These are phyloP conservation scores for Nerophis lumbriciformis DNA, from an alignment of 2,113 vertebrate species.

Conservation along the genomic window DNA sequence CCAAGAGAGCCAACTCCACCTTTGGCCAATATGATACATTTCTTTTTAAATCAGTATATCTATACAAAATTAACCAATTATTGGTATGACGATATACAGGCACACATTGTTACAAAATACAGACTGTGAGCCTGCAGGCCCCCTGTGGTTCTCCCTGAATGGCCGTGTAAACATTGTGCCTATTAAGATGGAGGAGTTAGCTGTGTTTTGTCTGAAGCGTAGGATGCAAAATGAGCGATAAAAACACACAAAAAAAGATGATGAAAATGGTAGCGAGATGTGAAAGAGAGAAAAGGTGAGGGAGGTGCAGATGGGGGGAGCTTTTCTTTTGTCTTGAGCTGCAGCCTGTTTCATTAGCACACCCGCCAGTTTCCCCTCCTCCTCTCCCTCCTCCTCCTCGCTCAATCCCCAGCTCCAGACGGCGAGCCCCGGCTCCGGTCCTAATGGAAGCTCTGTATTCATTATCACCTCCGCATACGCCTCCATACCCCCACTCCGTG, in stretches of 20 bases:
- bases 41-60: too few species aligned
- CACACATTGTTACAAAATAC: too few species aligned
- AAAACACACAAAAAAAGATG: constrained; percentile 19
- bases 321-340: constrained; percentile 66
- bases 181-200: neutral
- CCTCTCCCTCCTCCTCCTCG: constrained; percentile 17
- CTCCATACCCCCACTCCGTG: constrained; percentile 42
- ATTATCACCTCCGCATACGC: constrained; percentile 70
- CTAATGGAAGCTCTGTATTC: constrained; percentile 72
- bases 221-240: constrained; percentile 30
- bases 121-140: too few species aligned
- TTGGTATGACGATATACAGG: too few species aligned
- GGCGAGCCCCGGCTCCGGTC: constrained; percentile 57
- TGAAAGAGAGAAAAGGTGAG: constrained; percentile 26
- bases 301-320: constrained; percentile 27
- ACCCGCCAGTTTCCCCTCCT: constrained; percentile 45
- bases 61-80: too few species aligned
- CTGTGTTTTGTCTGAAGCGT: constrained; percentile 14
- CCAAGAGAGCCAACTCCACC: too few species aligned
- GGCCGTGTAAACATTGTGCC: too few species aligned
- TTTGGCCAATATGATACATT: too few species aligned
- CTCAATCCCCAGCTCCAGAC: constrained; percentile 49
- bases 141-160: too few species aligned
- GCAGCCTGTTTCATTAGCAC: constrained; percentile 67
- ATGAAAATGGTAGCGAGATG: constrained; percentile 36